Base-by-base conservation (phyloP, 2,797 vertebrate genomes). In the Leptoclinus maculatus region DNA sequence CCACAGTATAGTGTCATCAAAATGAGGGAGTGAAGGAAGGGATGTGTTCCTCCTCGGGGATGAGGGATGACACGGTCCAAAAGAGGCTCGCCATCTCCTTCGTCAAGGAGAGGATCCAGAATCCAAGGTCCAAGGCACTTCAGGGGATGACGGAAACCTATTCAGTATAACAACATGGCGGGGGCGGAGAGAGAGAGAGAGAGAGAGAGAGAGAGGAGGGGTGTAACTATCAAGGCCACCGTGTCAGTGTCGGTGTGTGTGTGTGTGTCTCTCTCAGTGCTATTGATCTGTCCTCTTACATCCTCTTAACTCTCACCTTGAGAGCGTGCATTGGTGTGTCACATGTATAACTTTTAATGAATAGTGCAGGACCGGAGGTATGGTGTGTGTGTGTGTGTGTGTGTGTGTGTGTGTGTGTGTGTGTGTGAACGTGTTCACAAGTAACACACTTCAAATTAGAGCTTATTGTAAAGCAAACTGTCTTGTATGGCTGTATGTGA, bases 301-400 rank as follows among this genome's bases (percentile, higher is more conserved):
- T 80, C 34, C 13, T 71, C 68, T 84, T 65, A 79, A 76, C 70
- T 62, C 58, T 88, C 83, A 87, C 84, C 83, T 86, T 89, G 75
- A 76, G 43, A 39, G 29, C 12, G 6, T 59, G 49, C 2, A n/a
- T 5, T n/a, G n/a, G 5, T 53, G 71, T 57, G 54, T 68, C 66
- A 45, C 47, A 1, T 68, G 56, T 51, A 43, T 51, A 60, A 0
- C 4, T 64, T 68, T 68, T 41, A 80, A 79, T 74, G 57, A 71
- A 56, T 7, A 14, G 36, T 23, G 5, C 29, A 57, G 23, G 23
- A 17, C n/a, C 27, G 21, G 45, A n/a, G 53, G 5, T 41, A 34
- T 7, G 2, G 19, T n/a, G 10, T 32, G 56, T 67, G 25, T 7
- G 39, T n/a, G 10, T 32, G 19, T n/a, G 10, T 32, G 19, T n/a